Evolutionary conservation across 2,797 vertebrate species (phyloP), one percentile per base, ranked within the genome.

Genomic region (Enteromius afrohamiltoni): DNA sequence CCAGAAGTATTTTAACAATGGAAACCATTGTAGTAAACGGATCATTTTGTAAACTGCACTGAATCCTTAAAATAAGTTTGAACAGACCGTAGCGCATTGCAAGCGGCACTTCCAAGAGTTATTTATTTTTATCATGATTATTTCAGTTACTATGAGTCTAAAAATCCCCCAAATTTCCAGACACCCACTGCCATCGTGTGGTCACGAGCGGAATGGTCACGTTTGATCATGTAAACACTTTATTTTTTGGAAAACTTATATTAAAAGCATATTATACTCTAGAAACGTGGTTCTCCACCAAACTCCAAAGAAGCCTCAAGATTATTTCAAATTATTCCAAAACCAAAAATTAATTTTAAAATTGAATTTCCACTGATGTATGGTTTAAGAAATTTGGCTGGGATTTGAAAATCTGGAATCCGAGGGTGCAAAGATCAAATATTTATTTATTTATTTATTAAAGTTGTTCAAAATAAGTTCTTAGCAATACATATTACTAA

Each of bases 101-200:
- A 37, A 45, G 9, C 11, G 4, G n/a, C 21, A 42, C 49, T 26
- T 58, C 7, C 16, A 26, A 9, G 29, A 1, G 3, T 34, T 3
- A 19, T 60, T 40, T 76, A n/a, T 40, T 74, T 13, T 47, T 74
- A 7, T n/a, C 14, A 69, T 21, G 13, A 53, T 58, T 58, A 69
- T 26, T 80, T 64, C 23, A 34, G 26, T 65, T 47, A 19, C 13
- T 65, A 16, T 17, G 4, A 14, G n/a, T 0, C 29, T 16, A 40
- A 42, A 82, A 76, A 40, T 55, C 58, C 70, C 70, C 71, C 6
- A 82, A 53, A 65, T 76, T 55, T 76, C 60, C 71, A 65, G 29
- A 1, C 16, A 21, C 13, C 71, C n/a, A 76, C 71, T 67, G 71
- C 80, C 71, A 37, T 67, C 80, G 2, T 29, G 58, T 55, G 80